Base-by-base conservation (phyloP, 2,888 invertebrate species). In the Apoda limacodes region DNA sequence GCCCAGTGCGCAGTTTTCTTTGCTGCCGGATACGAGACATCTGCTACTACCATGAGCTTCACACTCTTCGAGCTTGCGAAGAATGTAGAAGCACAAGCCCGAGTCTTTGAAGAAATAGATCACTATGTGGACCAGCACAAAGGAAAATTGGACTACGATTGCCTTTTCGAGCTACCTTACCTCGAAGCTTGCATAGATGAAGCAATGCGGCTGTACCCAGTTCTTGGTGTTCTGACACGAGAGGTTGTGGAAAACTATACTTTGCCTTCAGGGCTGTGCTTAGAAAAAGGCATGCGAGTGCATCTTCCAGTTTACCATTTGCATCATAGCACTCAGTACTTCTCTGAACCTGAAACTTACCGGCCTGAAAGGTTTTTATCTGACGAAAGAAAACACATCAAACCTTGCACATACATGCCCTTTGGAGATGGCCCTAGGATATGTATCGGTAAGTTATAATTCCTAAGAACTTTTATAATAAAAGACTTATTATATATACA, bases 1-100 rank as follows among this genome's bases (percentile, higher is more conserved):
- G 72, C 83, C 0, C 84, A 86, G 33, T 76, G 83, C 2, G 59
- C 82, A 5, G 42, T 78, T 1, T 83, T 87, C 25, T 71, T 69
- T 12, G 55, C 37, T 1, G 70, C 65, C 7, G 70, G 71, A 2
- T 70, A 49, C 13, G 68, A 71, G 14, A 65, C 69, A 0, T 61
- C 69, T 1, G 45, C 70, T 0, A 48, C 50, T 0, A 60, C 61
- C 0, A 35, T 60, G 7, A 46, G 50, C 6, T 52, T 52, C 19
- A 50, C 55, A 3, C 33, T 70, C 2, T 67, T 43, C 26, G 65
- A 68, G 33, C 33, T 70, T 1, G 60, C 67, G 0, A 66, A 62
- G 33, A 35, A 57, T 10, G 45, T 34, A 3, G 45, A 53, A 3
- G 46, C 32, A 1, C 60, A 63, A 27, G 31, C 40, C 4, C 42